phyloP scores from a whole-genome alignment of 1,140 invertebrate species.

The Drosophila tsacasi region DNA sequence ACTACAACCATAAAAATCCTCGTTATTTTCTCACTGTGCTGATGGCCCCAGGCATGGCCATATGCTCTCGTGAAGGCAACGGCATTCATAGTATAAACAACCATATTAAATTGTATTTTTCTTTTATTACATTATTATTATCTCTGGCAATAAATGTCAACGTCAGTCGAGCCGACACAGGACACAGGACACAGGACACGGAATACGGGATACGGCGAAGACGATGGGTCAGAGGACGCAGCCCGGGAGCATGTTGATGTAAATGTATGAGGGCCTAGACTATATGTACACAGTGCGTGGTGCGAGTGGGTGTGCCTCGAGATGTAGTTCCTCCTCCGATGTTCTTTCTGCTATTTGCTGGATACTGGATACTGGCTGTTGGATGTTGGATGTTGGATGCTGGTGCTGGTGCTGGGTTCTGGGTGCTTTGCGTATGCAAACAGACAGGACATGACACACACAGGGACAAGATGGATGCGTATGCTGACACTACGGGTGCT shows the following conservation, averaged over 20 bases:
- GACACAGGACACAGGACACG: constrained; percentile 72
- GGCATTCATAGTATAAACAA: constrained; percentile 75
- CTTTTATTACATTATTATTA: constrained; percentile 84
- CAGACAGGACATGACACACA: constrained; percentile 43
- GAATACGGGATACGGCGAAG: constrained; percentile 41
- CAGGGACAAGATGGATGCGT: constrained; percentile 49
- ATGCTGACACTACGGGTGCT: constrained; percentile 28
- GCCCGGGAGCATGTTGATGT: constrained; percentile 44
- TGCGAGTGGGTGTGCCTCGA: constrained; percentile 28
- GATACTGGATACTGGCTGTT: constrained; percentile 27
- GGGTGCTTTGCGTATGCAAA: constrained; percentile 47
- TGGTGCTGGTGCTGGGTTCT: constrained; percentile 27
- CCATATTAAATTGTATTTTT: constrained; percentile 84
- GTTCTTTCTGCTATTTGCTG: constrained; percentile 37
- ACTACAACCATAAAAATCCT: background rate
- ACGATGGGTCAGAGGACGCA: constrained; percentile 28
- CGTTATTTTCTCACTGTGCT: constrained; percentile 30
- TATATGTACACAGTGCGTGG: constrained; percentile 43
- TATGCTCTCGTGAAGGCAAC: constrained; percentile 34
- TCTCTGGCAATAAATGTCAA: constrained; percentile 84
- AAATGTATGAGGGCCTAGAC: constrained; percentile 40
- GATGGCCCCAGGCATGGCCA: constrained; percentile 31
- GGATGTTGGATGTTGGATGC: constrained; percentile 29
- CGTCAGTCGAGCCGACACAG: constrained; percentile 77
- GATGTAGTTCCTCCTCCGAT: constrained; percentile 27